phyloP scores from a whole-genome alignment of 2,888 invertebrate species.

The Thymelicus lineola region DNA sequence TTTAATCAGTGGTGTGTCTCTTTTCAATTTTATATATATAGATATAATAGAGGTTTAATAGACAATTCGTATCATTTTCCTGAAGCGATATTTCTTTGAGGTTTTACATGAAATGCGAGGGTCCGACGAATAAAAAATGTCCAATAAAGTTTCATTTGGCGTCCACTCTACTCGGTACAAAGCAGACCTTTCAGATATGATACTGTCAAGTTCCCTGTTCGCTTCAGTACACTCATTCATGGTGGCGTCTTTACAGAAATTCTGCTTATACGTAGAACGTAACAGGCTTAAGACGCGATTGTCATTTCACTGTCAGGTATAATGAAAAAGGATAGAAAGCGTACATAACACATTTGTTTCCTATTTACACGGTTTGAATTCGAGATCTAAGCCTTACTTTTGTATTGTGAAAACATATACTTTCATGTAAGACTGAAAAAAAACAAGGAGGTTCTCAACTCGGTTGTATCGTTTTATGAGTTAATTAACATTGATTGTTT shows the following conservation, averaged over 20 bases:
- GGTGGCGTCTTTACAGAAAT: slow-evolving; percentile 63
- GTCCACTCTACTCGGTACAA: slow-evolving; percentile 65
- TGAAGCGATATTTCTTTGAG: slow-evolving; percentile 32
- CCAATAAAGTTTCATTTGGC: slow-evolving; percentile 81
- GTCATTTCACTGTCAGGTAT: no score
- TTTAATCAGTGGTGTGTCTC: no score
- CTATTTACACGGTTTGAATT: no score
- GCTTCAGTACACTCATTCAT: slow-evolving; percentile 74
- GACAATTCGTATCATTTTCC: slow-evolving; percentile 12
- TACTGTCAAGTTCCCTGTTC: slow-evolving; percentile 71
- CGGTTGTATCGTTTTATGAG: no score
- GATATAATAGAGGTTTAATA: slow-evolving; percentile 10
- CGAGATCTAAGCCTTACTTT: no score
- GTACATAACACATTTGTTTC: no score
- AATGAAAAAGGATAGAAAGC: no score
- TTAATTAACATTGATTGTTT: no score
- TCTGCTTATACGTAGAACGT: slow-evolving; percentile 45
- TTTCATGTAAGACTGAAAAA: no score
- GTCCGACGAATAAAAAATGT: slow-evolving; percentile 70
- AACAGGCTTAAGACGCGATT: slow-evolving; percentile 38
- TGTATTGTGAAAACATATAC: no score
- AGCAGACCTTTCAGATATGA: slow-evolving; percentile 63
- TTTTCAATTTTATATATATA: no score
- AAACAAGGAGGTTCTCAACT: no score
- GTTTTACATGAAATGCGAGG: slow-evolving; percentile 42